These are phyloP conservation scores for Decapterus maruadsi DNA, from an alignment of 2,797 vertebrate genomes.

Conservation along the genomic window DNA sequence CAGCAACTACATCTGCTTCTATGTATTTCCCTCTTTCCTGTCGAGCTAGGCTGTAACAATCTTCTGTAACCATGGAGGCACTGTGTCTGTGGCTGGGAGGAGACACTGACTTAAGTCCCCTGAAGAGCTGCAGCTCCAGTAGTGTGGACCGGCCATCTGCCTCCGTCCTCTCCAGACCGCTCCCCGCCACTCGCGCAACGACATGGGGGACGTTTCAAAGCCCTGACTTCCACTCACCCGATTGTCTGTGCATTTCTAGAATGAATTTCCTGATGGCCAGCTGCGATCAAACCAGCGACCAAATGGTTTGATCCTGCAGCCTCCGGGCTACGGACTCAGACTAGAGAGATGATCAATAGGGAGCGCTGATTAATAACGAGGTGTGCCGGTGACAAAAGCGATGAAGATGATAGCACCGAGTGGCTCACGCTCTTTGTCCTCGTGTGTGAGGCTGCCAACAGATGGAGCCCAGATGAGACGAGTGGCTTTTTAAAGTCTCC, in stretches of 20 bases:
- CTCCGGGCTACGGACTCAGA: constrained; percentile 9
- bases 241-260: constrained; percentile 43
- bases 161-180: constrained; percentile 22
- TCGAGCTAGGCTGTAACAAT: background rate
- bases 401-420: constrained; percentile 50
- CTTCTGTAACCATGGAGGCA: background rate
- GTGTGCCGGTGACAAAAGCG: background rate
- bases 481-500: constrained; percentile 59
- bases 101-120: constrained; percentile 4
- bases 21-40: too few relatives aligned
- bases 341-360: constrained; percentile 54
- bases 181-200: constrained; percentile 13
- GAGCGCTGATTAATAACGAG: constrained; percentile 47
- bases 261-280: constrained; percentile 32
- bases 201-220: constrained; percentile 53
- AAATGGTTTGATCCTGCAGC: constrained; percentile 27
- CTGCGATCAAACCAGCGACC: constrained; percentile 45
- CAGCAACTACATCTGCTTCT: too few relatives aligned
- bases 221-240: constrained; percentile 49
- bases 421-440: constrained; percentile 48
- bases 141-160: constrained; percentile 55
- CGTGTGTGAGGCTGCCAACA: constrained; percentile 67
- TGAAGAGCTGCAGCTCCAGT: constrained; percentile 8
- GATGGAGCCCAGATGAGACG: constrained; percentile 73
- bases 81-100: constrained; percentile 6